Base-by-base conservation (phyloP, 2,797 vertebrate species). In the Notamacropus eugenii region DNA sequence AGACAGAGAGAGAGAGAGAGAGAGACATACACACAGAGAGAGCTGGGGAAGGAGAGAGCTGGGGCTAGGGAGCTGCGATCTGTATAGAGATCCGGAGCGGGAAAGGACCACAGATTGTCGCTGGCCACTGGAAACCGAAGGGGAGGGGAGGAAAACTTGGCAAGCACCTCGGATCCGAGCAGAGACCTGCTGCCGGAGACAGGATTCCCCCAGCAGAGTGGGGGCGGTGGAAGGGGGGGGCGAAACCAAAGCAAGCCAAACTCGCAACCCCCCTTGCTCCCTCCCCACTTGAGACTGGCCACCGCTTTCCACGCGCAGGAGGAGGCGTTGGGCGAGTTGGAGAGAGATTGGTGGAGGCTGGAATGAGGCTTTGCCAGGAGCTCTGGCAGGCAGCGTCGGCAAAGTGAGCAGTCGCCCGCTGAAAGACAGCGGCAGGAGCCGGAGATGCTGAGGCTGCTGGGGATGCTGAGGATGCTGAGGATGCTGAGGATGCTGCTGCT, bases 81-180 rank as follows among this genome's bases (percentile, higher is more conserved):
- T 93, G 97, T 93, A 62, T 74, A 58, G 92, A 96, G 97, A 97
- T 97, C 96, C 98, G 95, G 97, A 98, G 90, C 31, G 87, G 97
- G 97, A 96, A 97, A 97, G 93, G 95, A 95, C 93, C 96, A 87
- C 94, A 90, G 96, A 95, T 95, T 46, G 95, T 96, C 87, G 96
- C 96, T 92, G 93, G 87, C 92, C 95, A 91, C 95, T 93, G 96
- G 95, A 97, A 95, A 90, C 74, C 40, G 96, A 93, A 95, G n/a
- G 0, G 91, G 28, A 90, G 93, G 97, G 96, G 95, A 98, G 97
- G 98, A 97, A 98, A 99, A 99, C 98, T 99, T 99, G 98, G 98
- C 98, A 98, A 97, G 97, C 92, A 95, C 90, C 98, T 97, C n/a
- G 97, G 93, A 98, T 98, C 98, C 98, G 97, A 96, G 96, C 93